A percentile compares a stretch with the other conserved stretches of the same genome.
phyloP scores from a whole-genome alignment of 2,888 invertebrate species.

The Cephonodes hylas region DNA sequence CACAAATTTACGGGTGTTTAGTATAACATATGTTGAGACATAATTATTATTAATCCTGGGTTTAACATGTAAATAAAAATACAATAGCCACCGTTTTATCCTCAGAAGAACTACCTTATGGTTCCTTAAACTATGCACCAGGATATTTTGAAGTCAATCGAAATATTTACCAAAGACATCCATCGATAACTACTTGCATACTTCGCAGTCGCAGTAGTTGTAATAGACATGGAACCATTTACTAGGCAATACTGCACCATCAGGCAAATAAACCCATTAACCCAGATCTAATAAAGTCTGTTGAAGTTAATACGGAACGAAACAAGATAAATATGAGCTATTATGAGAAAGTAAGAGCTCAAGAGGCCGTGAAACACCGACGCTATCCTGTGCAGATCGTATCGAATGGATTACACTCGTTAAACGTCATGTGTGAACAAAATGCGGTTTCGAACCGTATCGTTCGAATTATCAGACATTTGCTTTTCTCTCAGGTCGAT shows the following conservation, averaged over 20 bases:
- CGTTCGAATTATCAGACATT: not conserved
- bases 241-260: not conserved
- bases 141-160: too few relatives aligned
- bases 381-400: not conserved
- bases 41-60: too few relatives aligned
- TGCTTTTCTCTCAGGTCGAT: too few relatives aligned
- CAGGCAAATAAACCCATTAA: not conserved
- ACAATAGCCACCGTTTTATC: too few relatives aligned
- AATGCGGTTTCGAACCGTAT: not conserved
- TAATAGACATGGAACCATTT: not conserved
- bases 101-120: too few relatives aligned
- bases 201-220: not conserved
- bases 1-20: too few relatives aligned
- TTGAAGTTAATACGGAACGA: not conserved
- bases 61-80: too few relatives aligned
- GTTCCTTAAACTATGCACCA: too few relatives aligned
- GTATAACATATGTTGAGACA: too few relatives aligned
- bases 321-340: conserved; percentile 1
- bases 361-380: conserved; percentile 5
- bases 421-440: not conserved
- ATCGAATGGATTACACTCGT: not conserved
- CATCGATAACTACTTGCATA: too few relatives aligned
- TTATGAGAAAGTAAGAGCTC: conserved; percentile 1
- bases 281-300: not conserved
- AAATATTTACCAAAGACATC: too few relatives aligned